Evolutionary conservation across 2,797 vertebrate genomes (phyloP).

Genomic region (Phrynocephalus vlangalii): DNA sequence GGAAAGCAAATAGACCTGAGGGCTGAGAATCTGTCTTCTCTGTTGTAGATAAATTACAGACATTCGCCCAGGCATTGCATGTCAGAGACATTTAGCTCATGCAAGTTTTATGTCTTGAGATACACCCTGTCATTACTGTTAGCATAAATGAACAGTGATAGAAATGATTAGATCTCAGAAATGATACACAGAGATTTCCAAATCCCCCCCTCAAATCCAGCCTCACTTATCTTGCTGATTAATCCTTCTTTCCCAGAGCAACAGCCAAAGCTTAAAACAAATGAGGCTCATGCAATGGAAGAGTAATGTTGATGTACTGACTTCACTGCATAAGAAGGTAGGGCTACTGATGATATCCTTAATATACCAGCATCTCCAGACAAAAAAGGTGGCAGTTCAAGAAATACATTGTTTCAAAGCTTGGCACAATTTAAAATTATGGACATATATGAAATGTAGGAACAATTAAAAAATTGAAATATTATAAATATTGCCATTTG

Average conservation of each 20-base stretch:
- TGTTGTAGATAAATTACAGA: neutral
- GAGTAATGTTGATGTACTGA: neutral
- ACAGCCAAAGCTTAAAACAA: neutral
- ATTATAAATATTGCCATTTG: too few species aligned
- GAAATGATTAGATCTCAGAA: conserved; percentile 13
- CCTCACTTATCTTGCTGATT: neutral
- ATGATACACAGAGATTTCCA: neutral
- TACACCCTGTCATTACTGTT: neutral
- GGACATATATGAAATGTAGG: too few species aligned
- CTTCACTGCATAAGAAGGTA: neutral
- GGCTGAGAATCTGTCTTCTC: neutral
- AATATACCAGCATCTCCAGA: neutral
- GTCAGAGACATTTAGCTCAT: neutral
- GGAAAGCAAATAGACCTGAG: neutral
- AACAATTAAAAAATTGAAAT: too few species aligned
- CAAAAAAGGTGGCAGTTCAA: neutral
- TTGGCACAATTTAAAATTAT: too few species aligned
- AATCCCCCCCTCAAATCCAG: neutral
- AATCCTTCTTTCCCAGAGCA: conserved; percentile 4
- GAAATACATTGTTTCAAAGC: neutral
- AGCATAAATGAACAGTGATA: conserved; percentile 7
- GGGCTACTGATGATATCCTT: neutral
- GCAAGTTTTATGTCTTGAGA: neutral
- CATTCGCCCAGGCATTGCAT: neutral
- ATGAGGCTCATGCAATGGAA: neutral